A percentile compares a stretch with the other conserved stretches of the same genome.
phyloP scores from a whole-genome alignment of 2,113 vertebrate species.

The Tretioscincus oriximinensis region DNA sequence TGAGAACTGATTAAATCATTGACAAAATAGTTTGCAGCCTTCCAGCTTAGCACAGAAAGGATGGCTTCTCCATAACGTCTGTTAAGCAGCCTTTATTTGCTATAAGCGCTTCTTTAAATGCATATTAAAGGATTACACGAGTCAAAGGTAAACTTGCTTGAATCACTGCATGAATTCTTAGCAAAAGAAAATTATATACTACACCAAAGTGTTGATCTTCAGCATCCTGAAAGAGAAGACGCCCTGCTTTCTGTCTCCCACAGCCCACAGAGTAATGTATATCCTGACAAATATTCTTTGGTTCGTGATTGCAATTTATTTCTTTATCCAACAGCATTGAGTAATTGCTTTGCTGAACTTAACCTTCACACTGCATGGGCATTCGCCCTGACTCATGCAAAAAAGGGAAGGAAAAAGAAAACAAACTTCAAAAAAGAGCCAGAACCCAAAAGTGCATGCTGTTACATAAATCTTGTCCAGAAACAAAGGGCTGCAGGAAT shows the following conservation, averaged over 20 bases:
- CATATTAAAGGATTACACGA: constrained; percentile 34
- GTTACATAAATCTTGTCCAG: constrained; percentile 36
- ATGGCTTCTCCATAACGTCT: constrained; percentile 50
- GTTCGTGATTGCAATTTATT: not conserved
- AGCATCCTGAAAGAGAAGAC: constrained; percentile 39
- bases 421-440: constrained; percentile 36
- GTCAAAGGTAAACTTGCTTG: constrained; percentile 32
- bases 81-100: constrained; percentile 39
- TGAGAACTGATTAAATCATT: constrained; percentile 29
- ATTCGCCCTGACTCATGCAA: constrained; percentile 35
- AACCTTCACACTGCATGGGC: constrained; percentile 27
- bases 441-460: constrained; percentile 27
- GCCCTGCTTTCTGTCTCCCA: not conserved
- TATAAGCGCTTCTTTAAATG: constrained; percentile 36
- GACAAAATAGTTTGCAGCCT: constrained; percentile 36
- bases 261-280: not conserved
- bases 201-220: constrained; percentile 50
- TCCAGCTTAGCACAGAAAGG: constrained; percentile 40
- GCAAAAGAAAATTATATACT: constrained; percentile 48
- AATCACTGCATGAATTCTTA: constrained; percentile 27
- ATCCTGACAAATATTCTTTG: not conserved
- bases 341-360: constrained; percentile 31
- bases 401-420: not conserved
- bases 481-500: constrained; percentile 29
- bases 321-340: constrained; percentile 22